These are phyloP conservation scores for Numenius arquata DNA, from an alignment of 2,113 vertebrate genomes.

Conservation along the genomic window DNA sequence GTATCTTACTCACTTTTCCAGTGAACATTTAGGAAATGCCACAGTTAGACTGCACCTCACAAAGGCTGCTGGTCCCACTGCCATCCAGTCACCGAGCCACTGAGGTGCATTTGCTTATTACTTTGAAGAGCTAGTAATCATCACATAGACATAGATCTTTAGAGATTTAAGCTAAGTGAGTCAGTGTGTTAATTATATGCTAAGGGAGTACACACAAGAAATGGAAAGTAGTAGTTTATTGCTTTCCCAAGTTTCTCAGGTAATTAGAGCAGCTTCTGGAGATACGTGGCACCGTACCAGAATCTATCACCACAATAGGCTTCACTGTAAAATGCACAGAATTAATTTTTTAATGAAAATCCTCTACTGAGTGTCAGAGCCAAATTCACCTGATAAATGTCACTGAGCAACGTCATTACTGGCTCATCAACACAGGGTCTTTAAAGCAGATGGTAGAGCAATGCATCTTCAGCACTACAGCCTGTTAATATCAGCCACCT, in stretches of 20 bases:
- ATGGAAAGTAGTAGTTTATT: conserved; percentile 76
- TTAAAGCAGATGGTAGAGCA: conserved; percentile 71
- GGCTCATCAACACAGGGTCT: conserved; percentile 69
- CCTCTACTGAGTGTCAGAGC: conserved; percentile 58
- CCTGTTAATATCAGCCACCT: conserved; percentile 73
- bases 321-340: conserved; percentile 64
- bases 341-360: conserved; percentile 80
- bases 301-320: conserved; percentile 74
- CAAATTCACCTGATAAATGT: conserved; percentile 75
- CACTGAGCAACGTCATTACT: conserved; percentile 74
- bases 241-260: conserved; percentile 73
- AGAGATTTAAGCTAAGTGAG: conserved; percentile 67
- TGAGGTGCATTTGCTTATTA: conserved; percentile 43
- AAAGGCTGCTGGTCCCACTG: background rate
- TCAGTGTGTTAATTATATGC: conserved; percentile 73
- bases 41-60: background rate
- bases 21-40: background rate
- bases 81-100: background rate
- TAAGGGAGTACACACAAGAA: conserved; percentile 63
- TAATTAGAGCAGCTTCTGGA: conserved; percentile 74
- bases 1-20: background rate
- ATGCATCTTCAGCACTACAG: conserved; percentile 63
- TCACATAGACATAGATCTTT: conserved; percentile 43
- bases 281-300: conserved; percentile 66
- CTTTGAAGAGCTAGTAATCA: conserved; percentile 59